Conservation (phyloP, 2,797 vertebrate species). For the Falco concolor region DNA sequence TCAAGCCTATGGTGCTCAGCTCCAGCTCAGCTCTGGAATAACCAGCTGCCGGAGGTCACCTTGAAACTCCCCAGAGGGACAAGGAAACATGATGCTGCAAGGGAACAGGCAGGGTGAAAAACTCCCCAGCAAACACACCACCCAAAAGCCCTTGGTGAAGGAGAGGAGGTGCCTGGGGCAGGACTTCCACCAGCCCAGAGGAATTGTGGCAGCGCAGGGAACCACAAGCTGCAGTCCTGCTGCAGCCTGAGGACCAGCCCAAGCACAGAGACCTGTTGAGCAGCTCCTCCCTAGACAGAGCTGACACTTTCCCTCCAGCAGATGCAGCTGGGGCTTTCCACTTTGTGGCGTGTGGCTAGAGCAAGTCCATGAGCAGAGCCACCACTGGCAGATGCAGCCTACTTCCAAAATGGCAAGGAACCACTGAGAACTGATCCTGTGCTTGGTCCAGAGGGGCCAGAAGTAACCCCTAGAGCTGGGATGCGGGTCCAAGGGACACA, state of each 20-base stretch:
- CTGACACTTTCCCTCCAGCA: not conserved
- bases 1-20: not conserved
- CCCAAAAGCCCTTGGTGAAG: not conserved
- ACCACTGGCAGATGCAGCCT: not conserved
- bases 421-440: not conserved
- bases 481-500: not conserved
- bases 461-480: not conserved
- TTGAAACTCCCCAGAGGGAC: not conserved
- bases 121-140: not conserved
- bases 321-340: not conserved
- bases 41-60: not conserved
- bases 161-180: not conserved
- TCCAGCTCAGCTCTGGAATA: not conserved
- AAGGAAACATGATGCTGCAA: not conserved
- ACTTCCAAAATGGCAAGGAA: not conserved
- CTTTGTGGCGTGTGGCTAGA: not conserved
- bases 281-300: not conserved
- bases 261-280: not conserved
- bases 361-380: not conserved
- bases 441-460: not conserved
- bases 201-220: not conserved
- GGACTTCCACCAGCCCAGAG: not conserved
- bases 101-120: not conserved
- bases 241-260: not conserved
- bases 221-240: not conserved